Evolutionary conservation across 2,888 invertebrate species (phyloP).

Genomic region (Ophion ellenae): DNA sequence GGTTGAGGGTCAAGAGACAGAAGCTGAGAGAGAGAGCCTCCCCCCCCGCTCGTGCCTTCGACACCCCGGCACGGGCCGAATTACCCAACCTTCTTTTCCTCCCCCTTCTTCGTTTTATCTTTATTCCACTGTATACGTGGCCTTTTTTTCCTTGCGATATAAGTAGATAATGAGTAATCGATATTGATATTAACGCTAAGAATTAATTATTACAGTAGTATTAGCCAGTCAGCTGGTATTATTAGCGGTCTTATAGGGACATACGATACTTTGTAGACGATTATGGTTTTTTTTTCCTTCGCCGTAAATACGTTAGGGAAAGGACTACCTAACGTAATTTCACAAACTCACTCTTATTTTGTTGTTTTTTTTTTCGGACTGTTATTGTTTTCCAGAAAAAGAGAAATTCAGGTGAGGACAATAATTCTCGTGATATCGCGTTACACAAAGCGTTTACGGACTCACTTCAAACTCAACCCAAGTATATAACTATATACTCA

Average conservation of each 20-base stretch:
- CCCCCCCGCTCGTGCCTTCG: constrained; percentile 29
- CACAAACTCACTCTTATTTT: constrained; percentile 61
- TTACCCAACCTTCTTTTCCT: constrained; percentile 32
- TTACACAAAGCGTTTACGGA: constrained; percentile 76
- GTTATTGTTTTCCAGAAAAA: constrained; percentile 49
- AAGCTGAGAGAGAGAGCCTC: constrained; percentile 13
- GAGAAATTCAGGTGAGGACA: constrained; percentile 63
- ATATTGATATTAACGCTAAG: constrained; percentile 63
- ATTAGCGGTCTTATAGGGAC: constrained; percentile 56
- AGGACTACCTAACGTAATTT: constrained; percentile 63
- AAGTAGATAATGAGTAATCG: constrained; percentile 57
- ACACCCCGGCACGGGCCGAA: constrained; percentile 44
- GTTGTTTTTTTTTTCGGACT: constrained; percentile 34
- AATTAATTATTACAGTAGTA: constrained; percentile 65
- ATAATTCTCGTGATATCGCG: constrained; percentile 77
- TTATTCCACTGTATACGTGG: constrained; percentile 38
- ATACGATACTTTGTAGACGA: constrained; percentile 46
- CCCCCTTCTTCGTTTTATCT: constrained; percentile 47
- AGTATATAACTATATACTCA: constrained; percentile 76
- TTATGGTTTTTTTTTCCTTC: constrained; percentile 38
- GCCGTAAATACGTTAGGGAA: constrained; percentile 36
- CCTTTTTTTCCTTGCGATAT: constrained; percentile 34
- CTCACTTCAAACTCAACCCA: constrained; percentile 74
- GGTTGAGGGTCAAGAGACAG: constrained; percentile 39
- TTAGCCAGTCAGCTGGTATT: constrained; percentile 54